Evolutionary conservation across 2,113 vertebrate species (phyloP).

Genomic region (Leptosomus discolor): DNA sequence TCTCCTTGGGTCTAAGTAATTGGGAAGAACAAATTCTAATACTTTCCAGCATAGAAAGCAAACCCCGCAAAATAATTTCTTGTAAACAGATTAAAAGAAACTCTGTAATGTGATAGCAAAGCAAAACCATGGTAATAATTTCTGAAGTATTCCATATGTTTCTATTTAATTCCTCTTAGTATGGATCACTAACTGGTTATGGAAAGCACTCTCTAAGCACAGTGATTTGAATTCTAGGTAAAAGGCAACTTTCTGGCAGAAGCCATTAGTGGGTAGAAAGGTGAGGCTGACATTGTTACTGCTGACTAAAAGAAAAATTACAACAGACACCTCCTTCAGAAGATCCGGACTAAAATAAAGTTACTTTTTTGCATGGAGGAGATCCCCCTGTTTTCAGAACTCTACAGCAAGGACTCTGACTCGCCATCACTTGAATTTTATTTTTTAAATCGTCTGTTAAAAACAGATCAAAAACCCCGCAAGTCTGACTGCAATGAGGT

Average conservation of each 20-base stretch:
- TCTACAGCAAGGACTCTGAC: background rate
- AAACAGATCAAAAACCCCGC: background rate
- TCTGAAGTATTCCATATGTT: background rate
- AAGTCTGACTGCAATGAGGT: background rate
- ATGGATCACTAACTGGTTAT: background rate
- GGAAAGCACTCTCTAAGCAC: background rate
- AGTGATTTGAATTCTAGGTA: background rate
- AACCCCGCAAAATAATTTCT: background rate
- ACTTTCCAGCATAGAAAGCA: background rate
- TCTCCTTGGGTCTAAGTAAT: background rate
- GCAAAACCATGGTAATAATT: background rate
- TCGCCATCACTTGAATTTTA: background rate
- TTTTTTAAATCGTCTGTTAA: background rate
- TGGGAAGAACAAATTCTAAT: background rate
- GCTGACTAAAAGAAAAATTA: background rate
- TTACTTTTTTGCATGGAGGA: background rate
- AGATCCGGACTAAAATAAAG: background rate
- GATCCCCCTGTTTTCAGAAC: background rate
- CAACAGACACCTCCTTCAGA: background rate
- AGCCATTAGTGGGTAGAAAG: background rate
- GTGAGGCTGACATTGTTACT: background rate
- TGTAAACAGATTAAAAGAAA: background rate
- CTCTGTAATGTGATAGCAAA: background rate
- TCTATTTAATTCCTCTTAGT: background rate
- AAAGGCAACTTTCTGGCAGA: background rate